Percentiles rank a stretch among this genome's conserved stretches.
phyloP scores from a whole-genome alignment of 1,140 invertebrate species.

The Dolichoris vasculosae region DNA sequence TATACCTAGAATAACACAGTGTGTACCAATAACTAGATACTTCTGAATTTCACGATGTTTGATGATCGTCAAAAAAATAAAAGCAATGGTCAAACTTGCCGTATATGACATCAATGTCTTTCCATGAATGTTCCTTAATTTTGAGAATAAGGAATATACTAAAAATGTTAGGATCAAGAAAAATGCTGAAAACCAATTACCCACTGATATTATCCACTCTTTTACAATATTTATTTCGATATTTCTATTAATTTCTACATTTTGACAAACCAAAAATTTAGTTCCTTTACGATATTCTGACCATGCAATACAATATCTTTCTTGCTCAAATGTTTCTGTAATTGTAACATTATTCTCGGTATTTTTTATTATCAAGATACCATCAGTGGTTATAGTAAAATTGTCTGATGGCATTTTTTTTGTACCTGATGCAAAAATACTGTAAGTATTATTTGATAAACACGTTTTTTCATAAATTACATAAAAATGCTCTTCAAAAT shows the following conservation, averaged over 20 bases:
- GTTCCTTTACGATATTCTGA: background rate
- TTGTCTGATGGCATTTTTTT: background rate
- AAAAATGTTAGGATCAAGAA: slow-evolving; percentile 80
- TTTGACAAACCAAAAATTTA: background rate
- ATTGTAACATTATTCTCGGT: background rate
- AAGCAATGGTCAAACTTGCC: slow-evolving; percentile 76
- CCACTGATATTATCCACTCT: slow-evolving; percentile 56
- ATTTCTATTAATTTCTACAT: too few relatives aligned
- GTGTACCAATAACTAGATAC: background rate
- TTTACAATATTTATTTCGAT: background rate
- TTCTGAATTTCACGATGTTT: background rate
- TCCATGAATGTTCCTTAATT: slow-evolving; percentile 81
- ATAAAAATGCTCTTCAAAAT: slow-evolving; percentile 21
- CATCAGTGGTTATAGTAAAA: background rate
- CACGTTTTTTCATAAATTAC: background rate
- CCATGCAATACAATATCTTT: slow-evolving; percentile 17
- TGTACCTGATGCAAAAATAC: background rate
- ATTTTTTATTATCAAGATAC: background rate
- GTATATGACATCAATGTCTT: slow-evolving; percentile 81
- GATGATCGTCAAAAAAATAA: slow-evolving; percentile 73
- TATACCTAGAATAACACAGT: slow-evolving; percentile 31
- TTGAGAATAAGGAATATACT: slow-evolving; percentile 80
- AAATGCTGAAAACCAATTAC: slow-evolving; percentile 74
- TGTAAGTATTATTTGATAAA: background rate
- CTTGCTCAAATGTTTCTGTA: background rate